Evolutionary conservation across 2,113 vertebrate genomes (phyloP).

Genomic region (Serilophus lunatus): DNA sequence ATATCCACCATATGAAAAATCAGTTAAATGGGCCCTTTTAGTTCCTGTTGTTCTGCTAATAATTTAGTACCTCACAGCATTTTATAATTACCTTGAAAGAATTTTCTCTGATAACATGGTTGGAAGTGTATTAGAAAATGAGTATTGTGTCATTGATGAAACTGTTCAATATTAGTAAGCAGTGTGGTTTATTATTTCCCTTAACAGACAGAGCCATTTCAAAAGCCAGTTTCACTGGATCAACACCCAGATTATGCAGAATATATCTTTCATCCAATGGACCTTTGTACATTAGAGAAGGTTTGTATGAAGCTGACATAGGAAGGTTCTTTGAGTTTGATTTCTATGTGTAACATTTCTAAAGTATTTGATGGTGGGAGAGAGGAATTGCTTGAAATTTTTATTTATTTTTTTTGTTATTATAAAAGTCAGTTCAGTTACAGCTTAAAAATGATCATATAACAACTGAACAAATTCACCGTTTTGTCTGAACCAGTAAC

Average conservation of each 20-base stretch:
- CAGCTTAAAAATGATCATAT: background rate
- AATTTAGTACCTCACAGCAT: background rate
- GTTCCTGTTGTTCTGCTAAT: background rate
- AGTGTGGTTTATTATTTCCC: background rate
- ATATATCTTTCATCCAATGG: slow-evolving; percentile 98
- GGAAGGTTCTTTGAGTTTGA: background rate
- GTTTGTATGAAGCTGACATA: slow-evolving; percentile 70
- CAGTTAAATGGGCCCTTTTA: background rate
- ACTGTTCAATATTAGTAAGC: background rate
- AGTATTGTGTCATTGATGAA: background rate
- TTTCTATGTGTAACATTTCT: background rate
- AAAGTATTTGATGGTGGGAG: background rate
- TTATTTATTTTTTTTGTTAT: background rate
- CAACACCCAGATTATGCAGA: slow-evolving; percentile 98
- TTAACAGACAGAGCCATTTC: slow-evolving; percentile 94
- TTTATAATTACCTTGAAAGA: background rate
- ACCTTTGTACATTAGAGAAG: slow-evolving; percentile 96
- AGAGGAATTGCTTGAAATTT: background rate
- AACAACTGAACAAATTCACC: background rate
- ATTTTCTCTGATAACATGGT: background rate
- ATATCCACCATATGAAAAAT: background rate
- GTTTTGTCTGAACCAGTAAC: background rate
- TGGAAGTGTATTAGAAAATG: background rate
- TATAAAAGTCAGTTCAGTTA: background rate
- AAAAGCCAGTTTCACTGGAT: slow-evolving; percentile 95